Evolutionary conservation across 1,140 invertebrate genomes (phyloP).

Genomic region (Holotrichia oblita): DNA sequence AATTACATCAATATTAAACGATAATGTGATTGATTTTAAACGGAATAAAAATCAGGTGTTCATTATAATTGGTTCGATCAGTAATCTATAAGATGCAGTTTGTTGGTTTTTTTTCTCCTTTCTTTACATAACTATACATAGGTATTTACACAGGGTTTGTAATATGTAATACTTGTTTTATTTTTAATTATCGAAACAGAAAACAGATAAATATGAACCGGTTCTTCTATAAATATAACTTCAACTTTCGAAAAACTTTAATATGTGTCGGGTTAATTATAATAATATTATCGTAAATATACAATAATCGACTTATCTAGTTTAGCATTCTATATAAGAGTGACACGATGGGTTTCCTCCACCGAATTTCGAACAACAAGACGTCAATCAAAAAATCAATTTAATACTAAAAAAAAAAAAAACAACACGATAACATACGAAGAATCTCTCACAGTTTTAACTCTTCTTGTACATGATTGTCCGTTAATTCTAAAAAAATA

Average conservation of each 20-base stretch:
- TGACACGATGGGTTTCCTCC: no score
- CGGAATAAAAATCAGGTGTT: no score
- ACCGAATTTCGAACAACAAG: no score
- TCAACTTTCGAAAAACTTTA: not conserved
- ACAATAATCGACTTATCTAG: conserved; percentile 3
- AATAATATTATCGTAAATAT: conserved; percentile 19
- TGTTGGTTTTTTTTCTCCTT: not conserved
- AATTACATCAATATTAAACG: no score
- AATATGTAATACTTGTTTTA: not conserved
- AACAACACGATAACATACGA: not conserved
- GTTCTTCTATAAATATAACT: not conserved
- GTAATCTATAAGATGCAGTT: not conserved
- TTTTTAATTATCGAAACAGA: not conserved
- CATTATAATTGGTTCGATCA: no score
- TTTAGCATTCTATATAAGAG: not conserved
- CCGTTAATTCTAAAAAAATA: conserved; percentile 39
- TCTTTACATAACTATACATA: conserved; percentile 60
- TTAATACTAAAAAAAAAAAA: not conserved
- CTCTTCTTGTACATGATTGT: conserved; percentile 38
- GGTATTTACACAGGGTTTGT: conserved; percentile 58
- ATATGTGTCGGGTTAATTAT: conserved; percentile 33
- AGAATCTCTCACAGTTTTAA: no score
- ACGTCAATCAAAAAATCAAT: not conserved
- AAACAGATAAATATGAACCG: not conserved
- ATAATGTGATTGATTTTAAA: not conserved